Conservation (phyloP, 1,140 invertebrate species). For the Scaptomyza pallida region DNA sequence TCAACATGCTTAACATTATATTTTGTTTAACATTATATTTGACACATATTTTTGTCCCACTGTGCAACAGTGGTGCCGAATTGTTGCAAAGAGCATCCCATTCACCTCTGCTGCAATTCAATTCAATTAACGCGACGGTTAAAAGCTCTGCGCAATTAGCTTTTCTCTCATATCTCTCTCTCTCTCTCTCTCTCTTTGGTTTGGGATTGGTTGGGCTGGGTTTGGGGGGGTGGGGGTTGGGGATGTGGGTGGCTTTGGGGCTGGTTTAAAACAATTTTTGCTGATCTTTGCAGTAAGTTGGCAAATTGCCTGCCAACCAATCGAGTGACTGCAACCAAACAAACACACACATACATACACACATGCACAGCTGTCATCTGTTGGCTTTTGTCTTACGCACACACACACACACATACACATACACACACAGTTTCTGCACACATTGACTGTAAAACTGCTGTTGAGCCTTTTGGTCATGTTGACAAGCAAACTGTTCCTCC, state of each 20-base stretch:
- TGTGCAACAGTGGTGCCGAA: conserved; percentile 32
- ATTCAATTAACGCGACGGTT: conserved; percentile 77
- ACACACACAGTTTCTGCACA: background rate
- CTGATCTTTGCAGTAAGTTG: conserved; percentile 80
- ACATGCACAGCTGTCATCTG: conserved; percentile 59
- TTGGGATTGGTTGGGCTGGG: conserved; percentile 19
- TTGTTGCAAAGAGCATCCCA: conserved; percentile 12
- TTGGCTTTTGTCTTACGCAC: conserved; percentile 56
- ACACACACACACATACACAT: conserved; percentile 29
- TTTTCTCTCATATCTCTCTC: conserved; percentile 19
- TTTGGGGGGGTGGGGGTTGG: background rate
- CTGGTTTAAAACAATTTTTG: conserved; percentile 56
- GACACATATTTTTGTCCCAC: background rate
- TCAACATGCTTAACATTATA: too few relatives aligned
- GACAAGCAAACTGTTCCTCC: conserved; percentile 58
- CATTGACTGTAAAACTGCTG: conserved; percentile 25
- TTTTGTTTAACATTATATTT: background rate
- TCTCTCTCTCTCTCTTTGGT: background rate
- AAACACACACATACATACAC: conserved; percentile 16
- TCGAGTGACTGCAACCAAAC: conserved; percentile 55
- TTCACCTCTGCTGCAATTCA: conserved; percentile 68
- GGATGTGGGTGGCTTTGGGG: background rate
- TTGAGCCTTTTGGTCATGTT: conserved; percentile 68
- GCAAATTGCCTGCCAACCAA: conserved; percentile 79
- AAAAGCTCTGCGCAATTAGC: conserved; percentile 64